These are phyloP conservation scores for Suncus etruscus DNA, from an alignment of 2,113 vertebrate species.

Conservation along the genomic window DNA sequence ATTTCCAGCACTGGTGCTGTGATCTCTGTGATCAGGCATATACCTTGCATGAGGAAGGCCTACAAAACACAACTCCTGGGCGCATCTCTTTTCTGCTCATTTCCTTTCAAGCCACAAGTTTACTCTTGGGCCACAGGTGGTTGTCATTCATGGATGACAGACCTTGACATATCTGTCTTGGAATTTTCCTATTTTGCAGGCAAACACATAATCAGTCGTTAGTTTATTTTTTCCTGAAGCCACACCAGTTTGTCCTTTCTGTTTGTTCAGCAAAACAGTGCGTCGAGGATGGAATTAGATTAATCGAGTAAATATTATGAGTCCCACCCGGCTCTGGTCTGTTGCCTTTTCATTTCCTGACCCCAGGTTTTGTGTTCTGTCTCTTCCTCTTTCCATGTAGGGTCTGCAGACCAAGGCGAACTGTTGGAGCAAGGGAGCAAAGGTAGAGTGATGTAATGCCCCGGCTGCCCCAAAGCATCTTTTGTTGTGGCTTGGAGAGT, in stretches of 20 bases:
- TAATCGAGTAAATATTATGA: conserved; percentile 74
- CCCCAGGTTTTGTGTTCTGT: conserved; percentile 66
- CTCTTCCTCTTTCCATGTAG: conserved; percentile 75
- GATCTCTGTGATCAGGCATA: too few species aligned
- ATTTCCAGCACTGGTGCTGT: background rate
- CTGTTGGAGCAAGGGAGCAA: conserved; percentile 84
- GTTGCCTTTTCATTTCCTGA: conserved; percentile 70
- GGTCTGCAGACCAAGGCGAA: conserved; percentile 75
- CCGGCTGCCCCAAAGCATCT: conserved; percentile 86
- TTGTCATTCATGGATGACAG: conserved; percentile 10
- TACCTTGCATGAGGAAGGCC: too few species aligned
- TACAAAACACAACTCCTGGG: too few species aligned
- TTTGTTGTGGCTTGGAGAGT: conserved; percentile 87
- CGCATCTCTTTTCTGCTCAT: background rate
- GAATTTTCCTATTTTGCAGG: conserved; percentile 42
- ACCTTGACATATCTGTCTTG: background rate
- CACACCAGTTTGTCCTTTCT: conserved; percentile 49
- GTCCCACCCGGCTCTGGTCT: conserved; percentile 57
- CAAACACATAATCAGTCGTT: background rate
- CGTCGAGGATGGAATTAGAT: conserved; percentile 67
- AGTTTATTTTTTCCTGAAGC: background rate
- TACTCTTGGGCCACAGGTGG: background rate
- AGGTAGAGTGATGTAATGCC: conserved; percentile 91
- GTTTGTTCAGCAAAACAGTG: conserved; percentile 63
- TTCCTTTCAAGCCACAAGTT: background rate